Evolutionary conservation across 2,113 vertebrate genomes (phyloP).

Genomic region (Eudyptes chrysolophus): DNA sequence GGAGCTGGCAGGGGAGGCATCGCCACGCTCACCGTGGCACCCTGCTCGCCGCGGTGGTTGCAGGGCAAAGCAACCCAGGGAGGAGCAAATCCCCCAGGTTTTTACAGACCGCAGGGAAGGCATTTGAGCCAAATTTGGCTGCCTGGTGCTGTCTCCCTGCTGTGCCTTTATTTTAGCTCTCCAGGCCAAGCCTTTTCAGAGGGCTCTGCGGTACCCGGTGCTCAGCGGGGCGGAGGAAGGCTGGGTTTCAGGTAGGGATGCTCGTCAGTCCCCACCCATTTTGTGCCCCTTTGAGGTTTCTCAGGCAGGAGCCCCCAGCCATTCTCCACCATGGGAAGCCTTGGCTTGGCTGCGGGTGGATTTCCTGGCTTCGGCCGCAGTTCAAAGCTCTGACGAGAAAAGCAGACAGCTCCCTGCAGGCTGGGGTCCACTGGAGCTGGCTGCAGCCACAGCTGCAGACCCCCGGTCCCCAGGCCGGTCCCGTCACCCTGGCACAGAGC

Average conservation of each 20-base stretch:
- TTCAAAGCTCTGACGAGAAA: fast-evolving
- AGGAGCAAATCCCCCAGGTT: neutral
- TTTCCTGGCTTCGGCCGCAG: fast-evolving
- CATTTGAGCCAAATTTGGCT: neutral
- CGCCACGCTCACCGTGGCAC: neutral
- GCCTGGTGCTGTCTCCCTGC: neutral
- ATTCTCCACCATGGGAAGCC: fast-evolving
- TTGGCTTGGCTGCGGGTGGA: fast-evolving
- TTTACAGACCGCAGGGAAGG: neutral
- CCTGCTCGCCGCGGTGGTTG: fast-evolving
- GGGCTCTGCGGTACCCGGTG: neutral
- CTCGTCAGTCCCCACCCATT: neutral
- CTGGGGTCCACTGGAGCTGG: fast-evolving
- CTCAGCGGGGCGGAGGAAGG: neutral
- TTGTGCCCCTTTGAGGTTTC: neutral
- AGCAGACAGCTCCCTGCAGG: fast-evolving
- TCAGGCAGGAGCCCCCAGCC: neutral
- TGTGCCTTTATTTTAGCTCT: neutral
- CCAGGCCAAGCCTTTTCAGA: neutral
- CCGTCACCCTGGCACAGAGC: fast-evolving
- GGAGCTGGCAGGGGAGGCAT: neutral
- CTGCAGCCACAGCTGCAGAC: fast-evolving
- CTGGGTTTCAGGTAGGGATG: neutral
- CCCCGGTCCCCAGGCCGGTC: neutral
- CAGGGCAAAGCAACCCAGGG: neutral